These are phyloP conservation scores for Ceratotherium simum DNA, from an alignment of 2,113 vertebrate genomes.

Conservation along the genomic window DNA sequence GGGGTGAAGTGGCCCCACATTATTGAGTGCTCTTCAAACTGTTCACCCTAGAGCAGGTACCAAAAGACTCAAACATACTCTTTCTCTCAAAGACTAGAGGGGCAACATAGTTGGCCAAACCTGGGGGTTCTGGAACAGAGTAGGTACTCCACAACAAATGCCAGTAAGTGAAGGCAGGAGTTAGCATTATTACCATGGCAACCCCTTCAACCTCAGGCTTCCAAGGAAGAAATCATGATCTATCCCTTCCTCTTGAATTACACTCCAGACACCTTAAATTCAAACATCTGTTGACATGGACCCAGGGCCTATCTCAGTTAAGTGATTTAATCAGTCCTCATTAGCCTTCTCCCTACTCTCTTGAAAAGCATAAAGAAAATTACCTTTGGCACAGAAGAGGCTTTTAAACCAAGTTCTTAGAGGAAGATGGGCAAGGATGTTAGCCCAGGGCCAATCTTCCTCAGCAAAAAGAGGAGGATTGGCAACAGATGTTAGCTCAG, in stretches of 20 bases:
- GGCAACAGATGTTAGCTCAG: too few species aligned
- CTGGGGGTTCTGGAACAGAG: background rate
- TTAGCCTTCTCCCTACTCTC: conserved; percentile 58
- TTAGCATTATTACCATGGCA: conserved; percentile 59
- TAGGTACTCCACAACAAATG: background rate
- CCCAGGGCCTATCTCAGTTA: conserved; percentile 38
- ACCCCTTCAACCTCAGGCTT: background rate
- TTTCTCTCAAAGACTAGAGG: background rate
- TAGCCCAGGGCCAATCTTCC: too few species aligned
- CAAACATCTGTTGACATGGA: conserved; percentile 68
- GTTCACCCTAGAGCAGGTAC: background rate
- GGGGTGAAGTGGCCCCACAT: background rate
- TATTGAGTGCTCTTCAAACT: background rate
- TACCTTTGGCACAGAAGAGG: conserved; percentile 61
- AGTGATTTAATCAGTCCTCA: conserved; percentile 63
- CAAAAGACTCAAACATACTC: background rate
- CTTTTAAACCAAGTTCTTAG: conserved; percentile 60
- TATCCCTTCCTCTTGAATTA: conserved; percentile 61
- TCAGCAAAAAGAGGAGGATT: too few species aligned
- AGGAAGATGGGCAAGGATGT: too few species aligned
- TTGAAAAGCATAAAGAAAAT: conserved; percentile 73
- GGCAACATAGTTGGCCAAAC: background rate
- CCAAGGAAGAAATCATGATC: conserved; percentile 58
- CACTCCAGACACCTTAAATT: conserved; percentile 59
- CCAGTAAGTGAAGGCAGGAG: background rate